Conservation (phyloP, 2,888 invertebrate species). For the Mythimna lalbum region DNA sequence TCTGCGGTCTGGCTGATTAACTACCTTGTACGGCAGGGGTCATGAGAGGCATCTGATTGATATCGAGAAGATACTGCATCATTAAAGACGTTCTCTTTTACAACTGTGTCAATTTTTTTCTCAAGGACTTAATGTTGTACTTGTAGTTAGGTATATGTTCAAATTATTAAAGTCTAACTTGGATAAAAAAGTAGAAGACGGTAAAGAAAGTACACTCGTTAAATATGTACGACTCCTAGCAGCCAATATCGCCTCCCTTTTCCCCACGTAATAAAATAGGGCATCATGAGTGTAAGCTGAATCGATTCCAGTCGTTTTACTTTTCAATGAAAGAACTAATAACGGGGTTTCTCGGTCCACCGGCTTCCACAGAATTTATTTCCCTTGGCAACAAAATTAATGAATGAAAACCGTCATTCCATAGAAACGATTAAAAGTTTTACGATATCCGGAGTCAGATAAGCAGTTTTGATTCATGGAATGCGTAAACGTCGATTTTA, state of each 20-base stretch:
- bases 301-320: slow-evolving; percentile 30
- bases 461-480: slow-evolving; percentile 39
- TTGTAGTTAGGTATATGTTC: slow-evolving; percentile 9
- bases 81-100: slow-evolving; percentile 53
- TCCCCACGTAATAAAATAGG: slow-evolving; percentile 34
- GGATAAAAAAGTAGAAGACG: slow-evolving; percentile 11
- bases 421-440: slow-evolving; percentile 36
- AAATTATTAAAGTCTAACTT: background rate
- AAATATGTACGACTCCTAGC: slow-evolving; percentile 27
- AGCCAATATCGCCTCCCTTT: slow-evolving; percentile 3
- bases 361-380: slow-evolving; percentile 16
- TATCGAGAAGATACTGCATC: slow-evolving; percentile 42
- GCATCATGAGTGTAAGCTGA: slow-evolving; percentile 18
- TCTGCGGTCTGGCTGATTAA: slow-evolving; percentile 42
- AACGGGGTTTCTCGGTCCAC: slow-evolving; percentile 9
- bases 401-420: slow-evolving; percentile 40
- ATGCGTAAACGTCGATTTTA: slow-evolving; percentile 36
- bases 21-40: slow-evolving; percentile 47
- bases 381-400: slow-evolving; percentile 23
- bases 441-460: slow-evolving; percentile 47
- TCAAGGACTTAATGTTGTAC: slow-evolving; percentile 25
- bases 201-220: slow-evolving; percentile 15
- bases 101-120: slow-evolving; percentile 45
- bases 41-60: slow-evolving; percentile 47
- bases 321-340: slow-evolving; percentile 26